Base-by-base conservation (phyloP, 2,113 vertebrate species). In the Gallinago media region DNA sequence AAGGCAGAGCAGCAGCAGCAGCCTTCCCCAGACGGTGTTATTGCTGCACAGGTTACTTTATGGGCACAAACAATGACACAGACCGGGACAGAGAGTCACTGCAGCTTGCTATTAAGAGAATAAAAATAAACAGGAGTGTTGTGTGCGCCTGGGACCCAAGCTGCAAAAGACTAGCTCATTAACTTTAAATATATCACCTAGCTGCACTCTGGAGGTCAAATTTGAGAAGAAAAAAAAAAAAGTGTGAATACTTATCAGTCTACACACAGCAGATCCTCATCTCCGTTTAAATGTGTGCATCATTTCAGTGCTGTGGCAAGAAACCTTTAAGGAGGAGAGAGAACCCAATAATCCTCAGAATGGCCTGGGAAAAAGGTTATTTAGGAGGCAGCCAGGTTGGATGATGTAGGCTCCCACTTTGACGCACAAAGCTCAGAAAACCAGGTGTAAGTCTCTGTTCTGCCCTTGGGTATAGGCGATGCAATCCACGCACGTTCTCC, bases 111-210 rank as follows among this genome's bases (percentile, higher is more conserved):
- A 89, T 94, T 50, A 92, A 22, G 79, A 47, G 94, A 92, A 58
- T 78, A 93, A 96, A 94, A 96, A 96, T 91, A 94, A 97, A 84
- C 79, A 86, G 76, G 34, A 56, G 18, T 20, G 29, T 83, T 74
- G 75, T 81, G 92, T 59, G 73, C 14, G 67, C 88, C 44, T 79
- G 75, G 67, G 93, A 93, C 85, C 81, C 44, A n/a, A 67, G 95
- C 96, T 84, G 92, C 83, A 54, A 63, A 66, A 79, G 46, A 87
- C 71, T 81, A 63, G 76, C 96, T 96, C 96, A 78, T 93, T 96
- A 93, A 84, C 94, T 96, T 91, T 80, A 93, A 96, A 95, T 96
- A 88, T 81, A 89, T 97, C 94, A 88, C 88, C 96, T 95, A 72
- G 71, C 79, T 18, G 68, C 85, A n/a, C 79, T 89, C 88, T 63